Conservation (phyloP, 2,113 vertebrate species). For the Sapayoa aenigma region DNA sequence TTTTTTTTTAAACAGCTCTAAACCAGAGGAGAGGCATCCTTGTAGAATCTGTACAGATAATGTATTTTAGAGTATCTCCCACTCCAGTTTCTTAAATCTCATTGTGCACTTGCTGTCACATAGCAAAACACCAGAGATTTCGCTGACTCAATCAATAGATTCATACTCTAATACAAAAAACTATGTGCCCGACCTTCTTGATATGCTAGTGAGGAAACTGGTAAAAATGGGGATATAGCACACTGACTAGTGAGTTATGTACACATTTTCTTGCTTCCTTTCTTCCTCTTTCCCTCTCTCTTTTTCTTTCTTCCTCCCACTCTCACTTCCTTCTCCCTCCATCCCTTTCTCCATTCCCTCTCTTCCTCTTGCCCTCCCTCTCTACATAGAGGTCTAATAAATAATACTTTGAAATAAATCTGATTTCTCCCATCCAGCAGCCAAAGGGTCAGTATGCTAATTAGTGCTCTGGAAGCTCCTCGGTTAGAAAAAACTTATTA, state of each 20-base stretch:
- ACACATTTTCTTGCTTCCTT: neutral
- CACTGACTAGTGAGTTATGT: neutral
- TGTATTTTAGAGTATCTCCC: neutral
- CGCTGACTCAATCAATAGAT: neutral
- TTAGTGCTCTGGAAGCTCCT: neutral
- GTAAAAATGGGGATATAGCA: neutral
- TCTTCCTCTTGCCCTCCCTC: neutral
- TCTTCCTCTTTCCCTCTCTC: neutral
- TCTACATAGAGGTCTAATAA: neutral
- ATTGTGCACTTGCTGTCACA: neutral
- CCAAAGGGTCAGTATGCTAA: neutral
- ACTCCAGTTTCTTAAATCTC: neutral
- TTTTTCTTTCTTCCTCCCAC: neutral
- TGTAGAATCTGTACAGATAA: neutral
- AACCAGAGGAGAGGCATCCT: neutral
- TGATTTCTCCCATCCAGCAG: neutral
- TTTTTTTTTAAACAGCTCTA: neutral
- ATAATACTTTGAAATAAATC: neutral
- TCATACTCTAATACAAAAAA: neutral
- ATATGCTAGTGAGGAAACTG: neutral
- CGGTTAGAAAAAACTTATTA: neutral
- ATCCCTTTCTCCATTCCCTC: neutral
- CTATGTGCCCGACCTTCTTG: fast-evolving
- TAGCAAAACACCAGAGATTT: neutral
- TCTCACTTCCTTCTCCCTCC: neutral